These are phyloP conservation scores for Tilapia sparmanii DNA, from an alignment of 2,113 vertebrate genomes.

Conservation along the genomic window DNA sequence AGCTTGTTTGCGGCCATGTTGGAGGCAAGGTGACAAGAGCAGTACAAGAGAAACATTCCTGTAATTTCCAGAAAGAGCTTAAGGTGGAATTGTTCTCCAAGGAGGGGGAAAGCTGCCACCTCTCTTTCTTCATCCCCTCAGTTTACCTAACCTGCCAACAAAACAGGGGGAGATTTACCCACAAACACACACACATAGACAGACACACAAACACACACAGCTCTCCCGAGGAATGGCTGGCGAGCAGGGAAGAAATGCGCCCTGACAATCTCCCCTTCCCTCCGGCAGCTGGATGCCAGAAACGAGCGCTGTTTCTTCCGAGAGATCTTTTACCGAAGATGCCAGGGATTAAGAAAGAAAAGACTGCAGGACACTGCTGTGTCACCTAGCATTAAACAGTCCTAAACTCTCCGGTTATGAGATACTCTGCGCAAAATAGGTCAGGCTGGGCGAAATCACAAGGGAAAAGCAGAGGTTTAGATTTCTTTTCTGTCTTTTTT, in stretches of 20 bases:
- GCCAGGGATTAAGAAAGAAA: slow-evolving; percentile 58
- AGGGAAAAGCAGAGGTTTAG: neutral
- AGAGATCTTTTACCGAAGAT: slow-evolving; percentile 68
- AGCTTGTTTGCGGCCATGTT: slow-evolving; percentile 59
- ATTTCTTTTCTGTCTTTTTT: neutral
- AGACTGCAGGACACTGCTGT: slow-evolving; percentile 63
- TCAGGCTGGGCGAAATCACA: slow-evolving; percentile 30
- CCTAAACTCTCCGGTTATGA: slow-evolving; percentile 64
- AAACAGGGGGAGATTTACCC: neutral
- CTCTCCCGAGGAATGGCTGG: slow-evolving; percentile 59
- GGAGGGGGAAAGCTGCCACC: slow-evolving; percentile 14
- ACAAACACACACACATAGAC: neutral
- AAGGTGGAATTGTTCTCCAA: slow-evolving; percentile 57
- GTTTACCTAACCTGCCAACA: slow-evolving; percentile 33
- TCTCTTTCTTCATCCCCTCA: slow-evolving; percentile 1
- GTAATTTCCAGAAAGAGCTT: slow-evolving; percentile 62
- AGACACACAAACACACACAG: slow-evolving; percentile 1
- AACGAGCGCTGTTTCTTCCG: slow-evolving; percentile 48
- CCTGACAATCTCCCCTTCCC: slow-evolving; percentile 71
- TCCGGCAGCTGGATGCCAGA: slow-evolving; percentile 56
- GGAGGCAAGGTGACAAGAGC: slow-evolving; percentile 69
- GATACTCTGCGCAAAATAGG: slow-evolving; percentile 69
- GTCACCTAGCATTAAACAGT: slow-evolving; percentile 71
- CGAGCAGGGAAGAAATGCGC: slow-evolving; percentile 63
- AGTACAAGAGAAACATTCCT: slow-evolving; percentile 55